phyloP scores from a whole-genome alignment of 2,797 vertebrate genomes.

The Anomalospiza imberbis region DNA sequence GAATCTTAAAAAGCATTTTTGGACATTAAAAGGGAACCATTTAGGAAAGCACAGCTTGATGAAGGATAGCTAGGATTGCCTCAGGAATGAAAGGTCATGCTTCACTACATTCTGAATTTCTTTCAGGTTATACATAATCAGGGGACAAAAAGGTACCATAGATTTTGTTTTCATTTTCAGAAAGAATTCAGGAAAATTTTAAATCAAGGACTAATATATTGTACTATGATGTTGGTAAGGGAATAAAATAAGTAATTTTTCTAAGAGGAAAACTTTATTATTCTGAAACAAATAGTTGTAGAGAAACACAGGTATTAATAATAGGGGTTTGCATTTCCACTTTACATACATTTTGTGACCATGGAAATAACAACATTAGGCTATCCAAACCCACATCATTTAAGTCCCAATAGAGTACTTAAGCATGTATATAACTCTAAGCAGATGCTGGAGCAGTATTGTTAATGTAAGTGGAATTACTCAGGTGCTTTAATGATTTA shows the following conservation, averaged over 20 bases:
- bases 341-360: background rate
- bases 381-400: background rate
- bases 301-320: constrained; percentile 2
- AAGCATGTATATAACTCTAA: background rate
- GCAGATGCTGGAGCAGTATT: background rate
- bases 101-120: constrained; percentile 69
- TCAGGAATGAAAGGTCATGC: constrained; percentile 71
- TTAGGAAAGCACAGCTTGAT: constrained; percentile 77
- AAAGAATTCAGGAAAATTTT: constrained; percentile 45
- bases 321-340: background rate
- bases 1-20: constrained; percentile 77
- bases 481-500: background rate
- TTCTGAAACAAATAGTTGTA: constrained; percentile 24
- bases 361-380: background rate
- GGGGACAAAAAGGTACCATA: constrained; percentile 52
- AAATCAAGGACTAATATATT: background rate
- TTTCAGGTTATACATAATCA: constrained; percentile 66
- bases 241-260: background rate
- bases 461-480: background rate
- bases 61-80: constrained; percentile 65
- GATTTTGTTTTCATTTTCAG: constrained; percentile 51
- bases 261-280: constrained; percentile 11
- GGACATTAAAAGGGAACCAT: constrained; percentile 73
- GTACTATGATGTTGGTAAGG: background rate
- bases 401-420: background rate